Conservation (phyloP, 2,888 invertebrate genomes). For the Beris chalybata region DNA sequence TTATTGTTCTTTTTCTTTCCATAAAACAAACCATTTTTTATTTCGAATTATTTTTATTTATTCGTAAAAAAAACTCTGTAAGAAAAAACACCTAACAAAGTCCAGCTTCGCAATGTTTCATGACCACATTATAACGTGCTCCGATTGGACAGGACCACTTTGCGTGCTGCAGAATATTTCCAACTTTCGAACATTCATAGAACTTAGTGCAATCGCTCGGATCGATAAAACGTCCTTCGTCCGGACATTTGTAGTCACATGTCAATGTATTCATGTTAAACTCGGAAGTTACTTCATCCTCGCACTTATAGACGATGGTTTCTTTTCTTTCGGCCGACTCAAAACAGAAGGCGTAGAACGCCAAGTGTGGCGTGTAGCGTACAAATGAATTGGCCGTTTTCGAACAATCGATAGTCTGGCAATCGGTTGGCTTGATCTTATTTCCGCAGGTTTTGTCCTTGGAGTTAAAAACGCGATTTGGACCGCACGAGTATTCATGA, state of each 20-base stretch:
- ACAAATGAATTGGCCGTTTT: slow-evolving; percentile 5
- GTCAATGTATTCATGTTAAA: slow-evolving; percentile 9
- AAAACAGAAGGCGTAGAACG: slow-evolving; percentile 32
- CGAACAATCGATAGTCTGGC: slow-evolving; percentile 27
- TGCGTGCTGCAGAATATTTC: not conserved
- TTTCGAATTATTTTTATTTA: no score
- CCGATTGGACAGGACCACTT: slow-evolving; percentile 5
- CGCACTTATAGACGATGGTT: slow-evolving; percentile 17
- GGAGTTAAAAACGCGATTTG: slow-evolving; percentile 30
- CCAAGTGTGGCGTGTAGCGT: slow-evolving; percentile 16
- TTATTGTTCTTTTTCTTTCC: no score
- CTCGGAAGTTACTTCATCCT: slow-evolving; percentile 16
- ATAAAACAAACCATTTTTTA: no score
- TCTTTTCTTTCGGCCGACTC: not conserved
- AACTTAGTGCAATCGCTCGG: slow-evolving; percentile 12
- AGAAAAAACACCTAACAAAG: no score
- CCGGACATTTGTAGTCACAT: slow-evolving; percentile 18
- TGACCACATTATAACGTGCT: no score
- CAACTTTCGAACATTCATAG: slow-evolving; percentile 17
- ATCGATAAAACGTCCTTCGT: slow-evolving; percentile 9
- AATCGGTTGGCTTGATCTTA: slow-evolving; percentile 6
- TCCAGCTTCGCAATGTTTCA: no score
- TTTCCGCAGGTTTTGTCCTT: slow-evolving; percentile 17
- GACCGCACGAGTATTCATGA: slow-evolving; percentile 28
- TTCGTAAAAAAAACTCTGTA: no score